These are phyloP conservation scores for Hylomyscus alleni DNA, from an alignment of 2,797 vertebrate species.

Conservation along the genomic window DNA sequence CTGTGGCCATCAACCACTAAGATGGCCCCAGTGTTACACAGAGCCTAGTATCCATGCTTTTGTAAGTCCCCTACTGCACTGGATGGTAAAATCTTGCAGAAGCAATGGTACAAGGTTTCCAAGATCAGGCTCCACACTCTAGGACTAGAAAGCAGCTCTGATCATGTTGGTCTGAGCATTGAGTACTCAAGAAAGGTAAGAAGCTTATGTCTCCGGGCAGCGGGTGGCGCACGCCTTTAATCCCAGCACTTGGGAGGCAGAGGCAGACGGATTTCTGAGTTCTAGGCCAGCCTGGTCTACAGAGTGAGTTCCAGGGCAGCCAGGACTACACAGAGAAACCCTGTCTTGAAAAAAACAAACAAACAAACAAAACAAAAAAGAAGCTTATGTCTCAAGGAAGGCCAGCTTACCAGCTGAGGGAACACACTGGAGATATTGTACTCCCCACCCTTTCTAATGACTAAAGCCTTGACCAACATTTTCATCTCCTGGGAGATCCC, in stretches of 20 bases:
- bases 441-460: neutral
- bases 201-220: neutral
- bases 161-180: neutral
- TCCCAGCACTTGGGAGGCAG: no score
- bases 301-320: no score
- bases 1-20: neutral
- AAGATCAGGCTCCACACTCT: neutral
- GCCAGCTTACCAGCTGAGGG: neutral
- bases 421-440: rapidly evolving
- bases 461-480: neutral
- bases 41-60: neutral
- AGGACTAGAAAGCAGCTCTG: neutral
- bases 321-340: no score
- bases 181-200: neutral
- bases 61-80: no score
- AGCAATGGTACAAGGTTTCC: neutral
- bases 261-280: no score
- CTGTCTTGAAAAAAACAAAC: no score
- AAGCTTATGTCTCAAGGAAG: neutral
- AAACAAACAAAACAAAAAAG: no score
- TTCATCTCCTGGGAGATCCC: neutral
- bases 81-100: neutral
- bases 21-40: neutral
- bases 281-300: no score
- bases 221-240: no score